A percentile compares a stretch with the other conserved stretches of the same genome.
Conservation (phyloP, 2,113 vertebrate genomes). For the Etia nguti region DNA sequence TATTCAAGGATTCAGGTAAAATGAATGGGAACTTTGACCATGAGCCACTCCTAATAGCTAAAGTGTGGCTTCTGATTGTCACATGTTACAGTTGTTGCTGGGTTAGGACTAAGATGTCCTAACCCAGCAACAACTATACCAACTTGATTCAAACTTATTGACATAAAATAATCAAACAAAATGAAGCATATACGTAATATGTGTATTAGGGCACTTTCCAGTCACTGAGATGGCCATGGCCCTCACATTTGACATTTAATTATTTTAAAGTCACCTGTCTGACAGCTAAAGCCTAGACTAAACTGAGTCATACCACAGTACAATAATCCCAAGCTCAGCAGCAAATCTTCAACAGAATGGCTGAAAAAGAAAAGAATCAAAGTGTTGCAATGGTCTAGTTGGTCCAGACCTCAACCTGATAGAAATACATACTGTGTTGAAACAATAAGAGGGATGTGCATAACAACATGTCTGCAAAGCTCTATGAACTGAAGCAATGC, state of each 20-base stretch:
- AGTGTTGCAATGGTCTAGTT: background rate
- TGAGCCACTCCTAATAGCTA: background rate
- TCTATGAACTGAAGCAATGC: too few species aligned
- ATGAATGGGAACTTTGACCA: background rate
- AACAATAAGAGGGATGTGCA: background rate
- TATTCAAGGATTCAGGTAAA: background rate
- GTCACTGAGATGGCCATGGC: background rate
- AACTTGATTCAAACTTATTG: background rate
- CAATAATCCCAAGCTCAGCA: background rate
- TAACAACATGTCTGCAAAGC: too few species aligned
- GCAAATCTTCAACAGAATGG: background rate
- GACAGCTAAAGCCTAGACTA: background rate
- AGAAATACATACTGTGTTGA: accelerated
- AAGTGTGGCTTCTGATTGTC: background rate
- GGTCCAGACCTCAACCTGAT: background rate
- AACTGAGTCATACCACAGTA: background rate
- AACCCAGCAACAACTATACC: accelerated
- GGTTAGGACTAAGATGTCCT: accelerated
- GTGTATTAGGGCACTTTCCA: background rate
- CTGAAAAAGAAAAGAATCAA: background rate
- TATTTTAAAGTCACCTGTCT: background rate
- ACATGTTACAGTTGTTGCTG: too few species aligned
- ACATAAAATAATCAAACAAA: background rate
- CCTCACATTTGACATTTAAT: background rate
- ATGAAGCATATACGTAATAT: background rate